phyloP scores from a whole-genome alignment of 2,113 vertebrate species.

The Eurystomus gularis region DNA sequence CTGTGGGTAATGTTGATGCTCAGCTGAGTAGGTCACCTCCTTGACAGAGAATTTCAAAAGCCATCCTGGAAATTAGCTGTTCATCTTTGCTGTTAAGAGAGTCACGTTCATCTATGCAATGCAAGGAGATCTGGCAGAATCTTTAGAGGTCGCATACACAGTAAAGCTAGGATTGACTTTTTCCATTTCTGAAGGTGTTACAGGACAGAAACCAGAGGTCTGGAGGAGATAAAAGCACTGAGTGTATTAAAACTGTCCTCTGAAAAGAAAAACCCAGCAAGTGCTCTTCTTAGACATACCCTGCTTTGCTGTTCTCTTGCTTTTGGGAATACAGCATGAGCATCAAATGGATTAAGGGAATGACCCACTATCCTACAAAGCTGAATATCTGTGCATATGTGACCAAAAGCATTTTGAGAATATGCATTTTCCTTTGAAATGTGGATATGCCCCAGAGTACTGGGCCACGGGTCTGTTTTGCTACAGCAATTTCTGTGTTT shows the following conservation, averaged over 20 bases:
- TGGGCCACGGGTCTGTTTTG: not conserved
- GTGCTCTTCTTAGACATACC: not conserved
- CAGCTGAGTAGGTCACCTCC: not conserved
- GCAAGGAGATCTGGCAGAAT: slow-evolving; percentile 5
- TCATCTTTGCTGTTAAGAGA: not conserved
- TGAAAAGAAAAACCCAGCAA: not conserved
- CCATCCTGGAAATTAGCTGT: not conserved
- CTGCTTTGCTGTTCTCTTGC: not conserved
- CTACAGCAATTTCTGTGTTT: not conserved
- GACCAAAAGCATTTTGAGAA: not conserved
- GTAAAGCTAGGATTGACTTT: not conserved
- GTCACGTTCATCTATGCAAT: not conserved
- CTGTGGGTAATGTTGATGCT: not conserved
- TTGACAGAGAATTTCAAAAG: slow-evolving; percentile 19
- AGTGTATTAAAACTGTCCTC: not conserved
- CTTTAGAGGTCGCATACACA: not conserved
- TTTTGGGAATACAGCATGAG: not conserved
- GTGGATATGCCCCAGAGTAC: not conserved
- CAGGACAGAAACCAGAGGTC: slow-evolving; percentile 10
- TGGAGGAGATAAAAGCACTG: not conserved
- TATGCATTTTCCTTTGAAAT: not conserved
- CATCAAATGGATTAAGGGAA: not conserved
- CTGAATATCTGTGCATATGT: not conserved
- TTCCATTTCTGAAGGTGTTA: slow-evolving; percentile 11
- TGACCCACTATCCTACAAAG: not conserved